A percentile compares a stretch with the other conserved stretches of the same genome.
Evolutionary conservation across 2,888 invertebrate species (phyloP).

Genomic region (Cerceris rybyensis): DNA sequence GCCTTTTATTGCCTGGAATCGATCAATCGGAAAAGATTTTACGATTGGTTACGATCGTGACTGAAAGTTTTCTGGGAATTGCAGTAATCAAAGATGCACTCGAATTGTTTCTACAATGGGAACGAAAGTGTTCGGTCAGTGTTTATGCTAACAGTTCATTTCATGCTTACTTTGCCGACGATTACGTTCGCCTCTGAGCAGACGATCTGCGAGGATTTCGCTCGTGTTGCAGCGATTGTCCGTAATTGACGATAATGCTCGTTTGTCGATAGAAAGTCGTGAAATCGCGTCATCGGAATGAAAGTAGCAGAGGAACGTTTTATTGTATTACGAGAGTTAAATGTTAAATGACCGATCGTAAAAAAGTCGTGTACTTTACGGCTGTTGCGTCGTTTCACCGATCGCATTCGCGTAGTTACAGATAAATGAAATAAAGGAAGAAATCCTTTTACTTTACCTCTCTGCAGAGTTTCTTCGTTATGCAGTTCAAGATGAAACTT

Average conservation of each 20-base stretch:
- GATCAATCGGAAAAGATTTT: background rate
- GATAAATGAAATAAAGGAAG: background rate
- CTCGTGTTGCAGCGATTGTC: conserved; percentile 19
- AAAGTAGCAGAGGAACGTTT: conserved; percentile 38
- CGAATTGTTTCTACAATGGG: conserved; percentile 3
- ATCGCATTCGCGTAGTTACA: background rate
- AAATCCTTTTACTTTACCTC: background rate
- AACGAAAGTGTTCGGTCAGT: conserved; percentile 25
- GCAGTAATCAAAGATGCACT: background rate
- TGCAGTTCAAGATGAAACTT: too few species aligned
- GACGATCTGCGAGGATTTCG: conserved; percentile 21
- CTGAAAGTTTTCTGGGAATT: background rate
- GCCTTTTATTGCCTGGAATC: background rate
- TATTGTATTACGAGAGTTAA: conserved; percentile 23
- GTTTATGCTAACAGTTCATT: conserved; percentile 14
- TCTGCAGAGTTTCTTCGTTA: background rate
- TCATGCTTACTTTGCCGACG: conserved; percentile 33
- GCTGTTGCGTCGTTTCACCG: conserved; percentile 22
- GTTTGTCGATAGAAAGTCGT: conserved; percentile 58
- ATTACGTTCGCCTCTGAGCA: conserved; percentile 10
- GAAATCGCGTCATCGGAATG: conserved; percentile 43
- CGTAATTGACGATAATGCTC: conserved; percentile 39
- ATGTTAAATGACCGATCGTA: conserved; percentile 9
- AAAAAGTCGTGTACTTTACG: background rate
- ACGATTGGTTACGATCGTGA: background rate